These are phyloP conservation scores for Coelopa pilipes DNA, from an alignment of 2,888 invertebrate species.

Conservation along the genomic window DNA sequence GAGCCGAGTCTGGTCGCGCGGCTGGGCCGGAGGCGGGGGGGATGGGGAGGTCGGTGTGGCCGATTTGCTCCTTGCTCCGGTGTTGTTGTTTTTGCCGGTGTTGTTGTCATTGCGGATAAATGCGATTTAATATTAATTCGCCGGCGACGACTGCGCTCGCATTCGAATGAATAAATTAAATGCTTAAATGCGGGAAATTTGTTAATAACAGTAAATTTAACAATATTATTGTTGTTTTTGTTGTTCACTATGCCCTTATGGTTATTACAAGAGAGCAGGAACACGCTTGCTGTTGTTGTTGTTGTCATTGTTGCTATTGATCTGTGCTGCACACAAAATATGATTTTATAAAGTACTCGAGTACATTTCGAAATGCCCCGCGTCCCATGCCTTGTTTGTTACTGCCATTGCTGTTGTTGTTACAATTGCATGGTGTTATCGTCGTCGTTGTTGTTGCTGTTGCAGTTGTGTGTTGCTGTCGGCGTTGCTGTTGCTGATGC, in stretches of 20 bases:
- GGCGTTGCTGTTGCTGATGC: too few species aligned
- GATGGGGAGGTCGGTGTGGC: neutral
- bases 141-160: neutral
- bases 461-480: constrained; percentile 22
- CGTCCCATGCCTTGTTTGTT: too few species aligned
- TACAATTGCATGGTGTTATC: too few species aligned
- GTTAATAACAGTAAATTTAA: constrained; percentile 23
- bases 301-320: constrained; percentile 7
- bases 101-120: neutral
- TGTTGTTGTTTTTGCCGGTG: neutral
- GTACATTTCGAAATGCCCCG: too few species aligned
- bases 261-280: neutral
- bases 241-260: neutral
- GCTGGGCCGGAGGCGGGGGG: neutral
- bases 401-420: too few species aligned
- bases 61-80: neutral
- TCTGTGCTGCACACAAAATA: neutral
- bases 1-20: neutral
- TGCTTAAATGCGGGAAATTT: constrained; percentile 19
- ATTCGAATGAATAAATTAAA: constrained; percentile 22
- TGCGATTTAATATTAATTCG: constrained; percentile 13
- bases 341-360: too few species aligned
- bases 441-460: constrained; percentile 33
- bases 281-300: constrained; percentile 26
- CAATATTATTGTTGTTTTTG: constrained; percentile 4